Percentiles rank a stretch among this genome's conserved stretches.
Conservation (phyloP, 2,888 invertebrate genomes). For the Panopea generosa region DNA sequence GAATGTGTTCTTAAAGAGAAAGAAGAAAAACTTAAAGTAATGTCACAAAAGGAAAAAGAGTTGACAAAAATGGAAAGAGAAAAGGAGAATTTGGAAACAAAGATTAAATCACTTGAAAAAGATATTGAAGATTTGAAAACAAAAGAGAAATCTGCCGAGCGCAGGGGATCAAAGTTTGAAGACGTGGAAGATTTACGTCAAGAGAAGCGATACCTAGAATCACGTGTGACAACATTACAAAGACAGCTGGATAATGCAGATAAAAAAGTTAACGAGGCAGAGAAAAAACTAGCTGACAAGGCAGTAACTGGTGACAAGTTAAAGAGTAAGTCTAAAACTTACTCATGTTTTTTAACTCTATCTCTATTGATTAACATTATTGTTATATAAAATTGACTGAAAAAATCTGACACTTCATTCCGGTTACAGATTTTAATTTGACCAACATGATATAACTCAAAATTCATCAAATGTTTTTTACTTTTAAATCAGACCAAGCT, state of each 20-base stretch:
- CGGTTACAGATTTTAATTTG: no score
- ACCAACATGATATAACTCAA: no score
- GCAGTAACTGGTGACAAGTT: constrained; percentile 36
- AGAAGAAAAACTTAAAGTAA: constrained; percentile 58
- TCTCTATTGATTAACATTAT: no score
- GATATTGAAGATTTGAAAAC: constrained; percentile 66
- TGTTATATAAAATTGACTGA: no score
- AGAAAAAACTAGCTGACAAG: constrained; percentile 83
- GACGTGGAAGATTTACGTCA: constrained; percentile 84
- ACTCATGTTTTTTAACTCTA: no score
- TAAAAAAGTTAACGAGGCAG: constrained; percentile 83
- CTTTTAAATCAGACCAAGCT: no score
- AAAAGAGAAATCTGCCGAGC: constrained; percentile 36
- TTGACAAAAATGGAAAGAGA: constrained; percentile 78
- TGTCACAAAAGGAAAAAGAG: constrained; percentile 54
- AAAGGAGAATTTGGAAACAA: constrained; percentile 84
- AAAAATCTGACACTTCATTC: no score
- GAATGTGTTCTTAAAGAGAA: constrained; percentile 58
- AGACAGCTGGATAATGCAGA: constrained; percentile 64
- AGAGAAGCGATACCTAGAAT: constrained; percentile 68
- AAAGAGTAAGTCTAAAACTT: constrained; percentile 37
- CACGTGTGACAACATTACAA: constrained; percentile 46
- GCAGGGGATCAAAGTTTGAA: constrained; percentile 66
- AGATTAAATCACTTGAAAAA: constrained; percentile 84
- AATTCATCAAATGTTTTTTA: no score